Evolutionary conservation across 2,888 invertebrate species (phyloP), one percentile per base, ranked within the genome.

Genomic region (Drosophila kuntzei): DNA sequence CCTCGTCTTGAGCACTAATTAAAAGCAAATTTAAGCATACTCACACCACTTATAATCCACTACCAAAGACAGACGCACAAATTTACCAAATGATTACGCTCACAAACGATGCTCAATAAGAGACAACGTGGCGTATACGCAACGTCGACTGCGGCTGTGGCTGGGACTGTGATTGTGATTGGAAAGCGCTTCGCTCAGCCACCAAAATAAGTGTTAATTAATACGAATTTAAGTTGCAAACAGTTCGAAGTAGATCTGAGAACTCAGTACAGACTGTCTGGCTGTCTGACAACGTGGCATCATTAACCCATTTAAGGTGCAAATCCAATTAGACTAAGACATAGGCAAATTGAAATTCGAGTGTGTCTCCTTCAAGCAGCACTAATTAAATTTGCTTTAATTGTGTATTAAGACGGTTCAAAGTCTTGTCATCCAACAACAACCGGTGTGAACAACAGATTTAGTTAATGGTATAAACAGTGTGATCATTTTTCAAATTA

Each of bases 21-120:
- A 80, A 80, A 81, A 80, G 82, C 80, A 80, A 81, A 81, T 81
- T 80, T 72, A 79, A 77, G 79, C 77, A 67, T 51, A 62, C 81
- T 73, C 47, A 32, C 32, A 43, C 64, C 34, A 11, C 29, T 44
- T 57, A 57, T 46, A 46, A 44, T 46, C 57, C 58, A 32, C 9
- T 29, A 25, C 49, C 41, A 50, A 39, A 43, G 41, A 54, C 57
- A 71, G 59, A 68, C 51, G 54, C 46, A 54, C 62, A 76, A 84
- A 75, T 84, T 77, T 75, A 75, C 75, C 65, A 74, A 80, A 70
- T 79, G 76, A 80, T 80, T 76, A 71, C 76, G 68, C 64, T 71
- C 62, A 62, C 77, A 67, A 60, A 50, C 63, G 72, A 51, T 49
- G 53, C 53, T 37, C 60, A 50, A 62, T 44, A n/a, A 16, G 59